These are phyloP conservation scores for Ctenicera cuprea DNA, from an alignment of 2,888 invertebrate genomes.

Conservation along the genomic window DNA sequence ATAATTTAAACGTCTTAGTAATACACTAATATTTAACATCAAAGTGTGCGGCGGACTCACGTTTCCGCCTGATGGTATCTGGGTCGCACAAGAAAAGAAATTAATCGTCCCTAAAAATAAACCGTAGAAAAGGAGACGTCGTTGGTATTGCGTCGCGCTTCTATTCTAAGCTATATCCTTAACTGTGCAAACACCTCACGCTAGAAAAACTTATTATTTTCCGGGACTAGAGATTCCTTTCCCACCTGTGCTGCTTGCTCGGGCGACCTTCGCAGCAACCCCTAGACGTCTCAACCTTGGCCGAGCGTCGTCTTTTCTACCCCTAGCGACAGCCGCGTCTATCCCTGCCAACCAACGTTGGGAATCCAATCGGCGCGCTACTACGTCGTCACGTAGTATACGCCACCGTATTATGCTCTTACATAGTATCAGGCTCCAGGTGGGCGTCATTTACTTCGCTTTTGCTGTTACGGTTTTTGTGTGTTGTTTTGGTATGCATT, in stretches of 20 bases:
- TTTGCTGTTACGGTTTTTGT: constrained; percentile 16
- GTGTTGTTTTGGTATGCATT: background rate
- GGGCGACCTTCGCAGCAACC: constrained; percentile 38
- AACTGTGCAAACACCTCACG: constrained; percentile 26
- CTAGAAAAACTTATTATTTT: constrained; percentile 37
- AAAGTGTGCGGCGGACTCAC: constrained; percentile 10
- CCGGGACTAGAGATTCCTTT: constrained; percentile 7
- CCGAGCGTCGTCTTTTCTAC: constrained; percentile 35
- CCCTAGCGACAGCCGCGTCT: constrained; percentile 45
- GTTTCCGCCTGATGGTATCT: constrained; percentile 7
- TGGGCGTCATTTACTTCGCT: constrained; percentile 29
- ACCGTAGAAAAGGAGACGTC: background rate
- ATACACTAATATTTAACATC: constrained; percentile 3
- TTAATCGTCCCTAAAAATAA: constrained; percentile 17
- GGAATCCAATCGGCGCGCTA: constrained; percentile 31
- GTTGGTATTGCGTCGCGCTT: background rate
- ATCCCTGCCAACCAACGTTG: constrained; percentile 41
- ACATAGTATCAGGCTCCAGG: constrained; percentile 24
- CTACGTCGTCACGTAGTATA: constrained; percentile 40
- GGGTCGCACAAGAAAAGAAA: constrained; percentile 12
- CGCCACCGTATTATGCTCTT: constrained; percentile 24
- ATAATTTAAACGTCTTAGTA: background rate
- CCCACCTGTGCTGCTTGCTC: constrained; percentile 21
- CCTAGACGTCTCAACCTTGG: constrained; percentile 44
- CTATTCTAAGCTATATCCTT: constrained; percentile 5